Evolutionary conservation across 30 jellyfish, hydroid and myxozoan genomes (phyloP).

Genomic region (Aurelia coerulea): DNA sequence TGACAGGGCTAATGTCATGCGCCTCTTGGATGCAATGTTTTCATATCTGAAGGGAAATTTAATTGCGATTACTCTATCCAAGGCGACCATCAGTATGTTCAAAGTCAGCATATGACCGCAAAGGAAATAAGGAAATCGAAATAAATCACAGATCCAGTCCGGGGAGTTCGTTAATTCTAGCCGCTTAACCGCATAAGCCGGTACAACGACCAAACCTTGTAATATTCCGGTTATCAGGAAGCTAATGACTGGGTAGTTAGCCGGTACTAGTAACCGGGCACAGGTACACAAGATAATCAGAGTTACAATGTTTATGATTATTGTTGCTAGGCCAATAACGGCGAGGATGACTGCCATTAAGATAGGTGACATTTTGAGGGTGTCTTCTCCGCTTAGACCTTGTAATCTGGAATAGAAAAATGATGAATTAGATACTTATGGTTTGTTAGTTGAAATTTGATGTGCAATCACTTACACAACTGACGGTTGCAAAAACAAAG

Average conservation of each 20-base stretch:
- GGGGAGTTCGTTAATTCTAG: constrained; percentile 11
- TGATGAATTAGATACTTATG: too few relatives aligned
- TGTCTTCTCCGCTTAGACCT: too few relatives aligned
- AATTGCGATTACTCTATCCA: constrained; percentile 50
- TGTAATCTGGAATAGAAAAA: too few relatives aligned
- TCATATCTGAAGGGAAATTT: constrained; percentile 26
- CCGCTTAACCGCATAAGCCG: constrained; percentile 47
- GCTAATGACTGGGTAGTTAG: constrained; percentile 56
- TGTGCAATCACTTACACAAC: too few relatives aligned
- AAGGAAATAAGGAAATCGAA: constrained; percentile 55
- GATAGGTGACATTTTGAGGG: neutral
- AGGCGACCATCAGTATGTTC: constrained; percentile 29
- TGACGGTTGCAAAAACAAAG: too few relatives aligned
- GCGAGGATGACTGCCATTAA: constrained; percentile 7
- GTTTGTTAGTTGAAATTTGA: too few relatives aligned
- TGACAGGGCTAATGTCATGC: neutral
- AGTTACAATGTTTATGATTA: constrained; percentile 27
- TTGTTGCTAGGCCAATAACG: constrained; percentile 22
- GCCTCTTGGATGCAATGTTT: neutral
- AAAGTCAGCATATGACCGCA: constrained; percentile 65
- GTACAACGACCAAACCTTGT: constrained; percentile 54
- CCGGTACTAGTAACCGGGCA: constrained; percentile 22
- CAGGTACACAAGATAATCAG: constrained; percentile 23
- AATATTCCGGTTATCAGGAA: constrained; percentile 41
- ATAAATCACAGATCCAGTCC: constrained; percentile 59